Conservation (phyloP, 1,140 invertebrate genomes). For the Rhagoletis zephyria region DNA sequence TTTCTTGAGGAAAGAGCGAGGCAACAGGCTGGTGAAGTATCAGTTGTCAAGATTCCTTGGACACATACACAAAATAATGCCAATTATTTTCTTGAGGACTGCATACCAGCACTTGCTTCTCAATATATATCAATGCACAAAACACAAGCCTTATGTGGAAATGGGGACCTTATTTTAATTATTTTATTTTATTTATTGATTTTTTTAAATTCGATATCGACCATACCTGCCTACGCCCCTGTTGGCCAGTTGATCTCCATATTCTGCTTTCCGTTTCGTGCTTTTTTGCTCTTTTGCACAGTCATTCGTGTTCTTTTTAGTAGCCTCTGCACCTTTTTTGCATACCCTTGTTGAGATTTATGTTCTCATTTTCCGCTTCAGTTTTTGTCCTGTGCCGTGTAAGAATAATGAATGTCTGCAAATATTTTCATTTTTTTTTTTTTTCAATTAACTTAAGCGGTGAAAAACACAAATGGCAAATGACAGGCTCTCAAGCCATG, state of each 20-base stretch:
- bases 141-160: too few species aligned
- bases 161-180: too few species aligned
- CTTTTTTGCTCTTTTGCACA: background rate
- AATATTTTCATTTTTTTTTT: conserved; percentile 2
- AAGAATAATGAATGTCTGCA: conserved; percentile 33
- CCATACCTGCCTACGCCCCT: background rate
- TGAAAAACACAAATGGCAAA: conserved; percentile 17
- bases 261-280: background rate
- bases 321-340: background rate
- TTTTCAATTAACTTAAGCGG: background rate
- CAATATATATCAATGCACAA: too few species aligned
- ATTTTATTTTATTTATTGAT: too few species aligned
- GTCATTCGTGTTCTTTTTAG: background rate
- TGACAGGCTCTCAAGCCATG: background rate
- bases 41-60: too few species aligned
- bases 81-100: too few species aligned
- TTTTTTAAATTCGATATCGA: too few species aligned
- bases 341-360: background rate
- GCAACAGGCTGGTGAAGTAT: too few species aligned
- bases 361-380: background rate
- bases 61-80: too few species aligned
- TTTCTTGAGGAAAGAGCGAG: too few species aligned
- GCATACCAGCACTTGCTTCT: too few species aligned
- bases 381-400: conserved; percentile 7
- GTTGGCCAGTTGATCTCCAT: background rate